phyloP scores from a whole-genome alignment of 2,888 invertebrate genomes.

The Cylloceria caligata region DNA sequence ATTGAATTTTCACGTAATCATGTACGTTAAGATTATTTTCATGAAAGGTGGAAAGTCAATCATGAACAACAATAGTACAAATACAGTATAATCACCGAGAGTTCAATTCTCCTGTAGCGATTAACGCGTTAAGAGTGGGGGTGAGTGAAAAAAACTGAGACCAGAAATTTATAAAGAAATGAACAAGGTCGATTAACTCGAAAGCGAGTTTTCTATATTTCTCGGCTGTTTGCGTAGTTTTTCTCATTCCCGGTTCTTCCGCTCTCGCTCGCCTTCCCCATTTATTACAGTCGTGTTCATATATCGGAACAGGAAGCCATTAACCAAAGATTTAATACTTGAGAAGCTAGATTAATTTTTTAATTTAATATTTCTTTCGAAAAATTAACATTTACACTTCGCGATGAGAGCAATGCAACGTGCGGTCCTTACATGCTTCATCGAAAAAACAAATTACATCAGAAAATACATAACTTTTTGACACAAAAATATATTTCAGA shows the following conservation, averaged over 20 bases:
- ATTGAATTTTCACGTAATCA: not conserved
- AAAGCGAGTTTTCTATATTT: constrained; percentile 66
- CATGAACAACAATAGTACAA: not conserved
- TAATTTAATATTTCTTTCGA: constrained; percentile 56
- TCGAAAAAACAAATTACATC: too few relatives aligned
- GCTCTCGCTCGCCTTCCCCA: not conserved
- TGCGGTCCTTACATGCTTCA: not conserved
- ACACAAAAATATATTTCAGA: too few relatives aligned
- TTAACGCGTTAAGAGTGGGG: constrained; percentile 5
- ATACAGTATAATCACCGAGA: not conserved
- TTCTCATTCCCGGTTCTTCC: constrained; percentile 51
- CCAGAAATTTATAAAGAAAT: constrained; percentile 65
- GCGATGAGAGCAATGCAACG: not conserved
- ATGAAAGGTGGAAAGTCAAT: too few relatives aligned
- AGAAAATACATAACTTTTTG: too few relatives aligned
- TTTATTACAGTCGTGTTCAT: constrained; percentile 45
- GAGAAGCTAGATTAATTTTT: constrained; percentile 59
- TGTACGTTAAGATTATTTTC: too few relatives aligned
- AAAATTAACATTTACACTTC: constrained; percentile 43
- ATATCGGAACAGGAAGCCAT: constrained; percentile 62
- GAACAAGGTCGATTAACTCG: constrained; percentile 72
- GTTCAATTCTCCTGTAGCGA: constrained; percentile 7
- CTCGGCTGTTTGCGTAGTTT: constrained; percentile 65
- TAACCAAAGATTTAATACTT: constrained; percentile 61
- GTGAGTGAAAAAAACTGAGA: constrained; percentile 30